Evolutionary conservation across 2,797 vertebrate species (phyloP).

Genomic region (Centroberyx gerrardi): DNA sequence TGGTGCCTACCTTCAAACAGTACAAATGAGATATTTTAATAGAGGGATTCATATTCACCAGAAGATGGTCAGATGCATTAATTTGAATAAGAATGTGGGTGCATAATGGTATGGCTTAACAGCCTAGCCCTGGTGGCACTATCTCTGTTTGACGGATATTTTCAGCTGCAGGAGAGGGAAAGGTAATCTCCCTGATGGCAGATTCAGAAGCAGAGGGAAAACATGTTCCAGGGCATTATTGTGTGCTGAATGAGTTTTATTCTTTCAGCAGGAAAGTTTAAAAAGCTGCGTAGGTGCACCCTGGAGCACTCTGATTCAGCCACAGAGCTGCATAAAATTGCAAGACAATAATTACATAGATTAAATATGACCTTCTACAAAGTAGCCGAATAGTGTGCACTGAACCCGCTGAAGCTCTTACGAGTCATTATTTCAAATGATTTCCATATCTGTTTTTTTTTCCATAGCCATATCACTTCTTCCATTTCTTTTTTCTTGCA

Average conservation of each 20-base stretch:
- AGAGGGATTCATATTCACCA: constrained; percentile 46
- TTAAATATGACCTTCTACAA: constrained; percentile 79
- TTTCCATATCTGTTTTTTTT: constrained; percentile 15
- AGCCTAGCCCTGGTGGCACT: constrained; percentile 24
- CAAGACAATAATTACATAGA: constrained; percentile 74
- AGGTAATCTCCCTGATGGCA: constrained; percentile 65
- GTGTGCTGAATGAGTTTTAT: constrained; percentile 22
- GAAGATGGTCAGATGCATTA: constrained; percentile 57
- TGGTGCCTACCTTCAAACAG: constrained; percentile 13
- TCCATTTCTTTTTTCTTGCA: neutral
- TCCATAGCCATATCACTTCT: neutral
- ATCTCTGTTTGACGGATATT: constrained; percentile 47
- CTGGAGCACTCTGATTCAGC: constrained; percentile 46
- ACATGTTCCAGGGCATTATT: constrained; percentile 25
- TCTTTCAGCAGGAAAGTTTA: constrained; percentile 31
- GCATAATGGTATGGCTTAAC: constrained; percentile 53
- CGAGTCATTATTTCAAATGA: constrained; percentile 1
- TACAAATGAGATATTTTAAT: constrained; percentile 53
- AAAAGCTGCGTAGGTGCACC: constrained; percentile 49
- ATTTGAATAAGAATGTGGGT: constrained; percentile 67
- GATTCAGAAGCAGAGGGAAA: constrained; percentile 48
- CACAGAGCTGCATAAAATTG: constrained; percentile 56
- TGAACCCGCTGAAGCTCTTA: constrained; percentile 10
- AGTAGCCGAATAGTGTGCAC: constrained; percentile 38
- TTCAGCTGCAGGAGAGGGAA: constrained; percentile 52